Percentiles rank a stretch among this genome's conserved stretches.
These are phyloP conservation scores for Athalia cordata DNA, from an alignment of 2,888 invertebrate genomes.

Conservation along the genomic window DNA sequence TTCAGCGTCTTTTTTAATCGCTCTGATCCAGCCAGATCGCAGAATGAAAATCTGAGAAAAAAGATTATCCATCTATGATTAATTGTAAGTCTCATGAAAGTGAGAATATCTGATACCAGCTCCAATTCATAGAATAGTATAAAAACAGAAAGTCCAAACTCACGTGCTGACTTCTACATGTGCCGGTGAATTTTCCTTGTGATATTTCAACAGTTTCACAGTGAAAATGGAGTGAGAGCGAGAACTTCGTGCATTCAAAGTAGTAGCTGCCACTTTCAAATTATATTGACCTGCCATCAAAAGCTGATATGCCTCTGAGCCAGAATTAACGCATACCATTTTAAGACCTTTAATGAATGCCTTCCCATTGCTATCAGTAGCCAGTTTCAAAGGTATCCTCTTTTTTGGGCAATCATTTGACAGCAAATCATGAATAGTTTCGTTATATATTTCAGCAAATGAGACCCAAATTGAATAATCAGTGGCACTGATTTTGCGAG, in stretches of 20 bases:
- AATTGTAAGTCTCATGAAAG: no score
- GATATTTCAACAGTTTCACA: conserved; percentile 84
- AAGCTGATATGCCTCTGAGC: conserved; percentile 89
- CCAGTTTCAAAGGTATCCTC: conserved; percentile 64
- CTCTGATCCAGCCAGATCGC: conserved; percentile 96
- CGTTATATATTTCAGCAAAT: conserved; percentile 95
- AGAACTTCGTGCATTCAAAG: conserved; percentile 89
- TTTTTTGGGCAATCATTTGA: conserved; percentile 69
- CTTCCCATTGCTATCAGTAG: conserved; percentile 62
- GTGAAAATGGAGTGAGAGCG: conserved; percentile 95
- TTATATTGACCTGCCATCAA: conserved; percentile 88
- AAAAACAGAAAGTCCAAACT: conserved; percentile 47
- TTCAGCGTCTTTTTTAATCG: conserved; percentile 88
- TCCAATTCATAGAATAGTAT: no score
- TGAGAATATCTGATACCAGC: no score
- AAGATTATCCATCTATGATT: not conserved
- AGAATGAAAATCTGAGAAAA: conserved; percentile 81
- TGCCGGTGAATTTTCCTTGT: conserved; percentile 61
- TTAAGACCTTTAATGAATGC: conserved; percentile 68
- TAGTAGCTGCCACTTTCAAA: conserved; percentile 88
- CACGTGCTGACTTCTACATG: conserved; percentile 67
- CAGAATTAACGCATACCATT: conserved; percentile 81
- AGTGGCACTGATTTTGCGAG: conserved; percentile 57
- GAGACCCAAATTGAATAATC: conserved; percentile 85
- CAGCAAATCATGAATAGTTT: conserved; percentile 90